These are phyloP conservation scores for Notolabrus celidotus DNA, from an alignment of 2,797 vertebrate species.

Conservation along the genomic window DNA sequence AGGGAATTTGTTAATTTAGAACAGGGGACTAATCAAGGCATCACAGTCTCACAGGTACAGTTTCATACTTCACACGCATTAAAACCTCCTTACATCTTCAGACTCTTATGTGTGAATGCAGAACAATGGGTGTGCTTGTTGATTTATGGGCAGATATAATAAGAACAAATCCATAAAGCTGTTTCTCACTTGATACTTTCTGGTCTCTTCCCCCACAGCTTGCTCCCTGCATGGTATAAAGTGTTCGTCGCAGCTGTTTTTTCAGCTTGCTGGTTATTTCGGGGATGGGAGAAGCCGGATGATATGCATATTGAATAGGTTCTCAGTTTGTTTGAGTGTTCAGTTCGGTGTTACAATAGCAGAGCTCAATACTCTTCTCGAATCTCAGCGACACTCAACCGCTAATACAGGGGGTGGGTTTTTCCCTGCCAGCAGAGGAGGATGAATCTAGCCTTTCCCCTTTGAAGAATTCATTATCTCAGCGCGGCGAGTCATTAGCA, in stretches of 20 bases:
- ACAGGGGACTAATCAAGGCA: conserved; percentile 68
- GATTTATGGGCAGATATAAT: conserved; percentile 25
- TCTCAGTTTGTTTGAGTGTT: conserved; percentile 65
- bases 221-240: conserved; percentile 16
- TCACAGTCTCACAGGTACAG: conserved; percentile 49
- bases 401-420: neutral
- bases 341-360: conserved; percentile 60
- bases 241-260: conserved; percentile 46
- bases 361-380: conserved; percentile 45
- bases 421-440: conserved; percentile 31
- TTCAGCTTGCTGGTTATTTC: conserved; percentile 65
- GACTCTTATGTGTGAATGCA: conserved; percentile 4
- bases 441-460: conserved; percentile 24
- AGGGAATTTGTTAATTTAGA: conserved; percentile 72
- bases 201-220: conserved; percentile 34
- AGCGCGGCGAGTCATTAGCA: conserved; percentile 51
- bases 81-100: conserved; percentile 26
- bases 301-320: conserved; percentile 77
- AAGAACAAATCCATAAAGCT: conserved; percentile 34
- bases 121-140: conserved; percentile 32
- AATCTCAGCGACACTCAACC: conserved; percentile 13
- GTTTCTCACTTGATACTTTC: conserved; percentile 22
- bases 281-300: conserved; percentile 62
- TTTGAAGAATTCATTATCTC: conserved; percentile 41
- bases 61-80: conserved; percentile 32